phyloP scores from a whole-genome alignment of 2,113 vertebrate genomes.

The Cisticola juncidis region DNA sequence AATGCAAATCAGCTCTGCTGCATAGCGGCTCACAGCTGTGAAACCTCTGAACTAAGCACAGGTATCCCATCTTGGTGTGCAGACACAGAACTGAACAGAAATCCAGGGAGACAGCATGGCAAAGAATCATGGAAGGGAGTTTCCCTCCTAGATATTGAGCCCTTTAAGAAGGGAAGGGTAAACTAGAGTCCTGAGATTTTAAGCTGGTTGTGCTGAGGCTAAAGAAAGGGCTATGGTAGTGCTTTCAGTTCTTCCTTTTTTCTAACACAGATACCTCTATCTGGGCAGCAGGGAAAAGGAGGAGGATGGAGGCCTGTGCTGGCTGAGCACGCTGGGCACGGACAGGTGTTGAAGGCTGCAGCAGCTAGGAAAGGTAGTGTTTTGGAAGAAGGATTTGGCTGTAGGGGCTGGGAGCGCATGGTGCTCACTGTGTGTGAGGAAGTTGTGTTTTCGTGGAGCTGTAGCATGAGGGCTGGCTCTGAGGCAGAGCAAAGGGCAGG shows the following conservation, averaged over 20 bases:
- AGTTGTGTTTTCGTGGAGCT: not conserved
- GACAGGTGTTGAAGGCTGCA: not conserved
- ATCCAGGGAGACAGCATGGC: not conserved
- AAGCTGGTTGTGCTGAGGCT: not conserved
- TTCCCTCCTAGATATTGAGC: not conserved
- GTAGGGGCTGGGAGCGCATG: not conserved
- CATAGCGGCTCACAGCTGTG: not conserved
- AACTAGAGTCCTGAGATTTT: not conserved
- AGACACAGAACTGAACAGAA: not conserved
- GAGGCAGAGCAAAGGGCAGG: not conserved
- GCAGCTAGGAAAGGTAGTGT: not conserved
- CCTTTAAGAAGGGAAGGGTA: constrained; percentile 38
- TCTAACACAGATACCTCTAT: not conserved
- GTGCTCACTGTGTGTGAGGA: not conserved
- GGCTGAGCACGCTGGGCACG: accelerated
- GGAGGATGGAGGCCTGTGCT: not conserved
- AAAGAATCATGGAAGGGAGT: not conserved
- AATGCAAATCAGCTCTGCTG: not conserved
- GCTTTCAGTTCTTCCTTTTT: not conserved
- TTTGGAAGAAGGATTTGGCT: not conserved
- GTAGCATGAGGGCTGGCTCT: not conserved
- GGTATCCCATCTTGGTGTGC: not conserved
- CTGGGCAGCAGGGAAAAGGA: not conserved
- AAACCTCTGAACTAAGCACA: not conserved
- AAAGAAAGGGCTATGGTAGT: not conserved